phyloP scores from a whole-genome alignment of 1,140 invertebrate species.

The Drosophila funebris region DNA sequence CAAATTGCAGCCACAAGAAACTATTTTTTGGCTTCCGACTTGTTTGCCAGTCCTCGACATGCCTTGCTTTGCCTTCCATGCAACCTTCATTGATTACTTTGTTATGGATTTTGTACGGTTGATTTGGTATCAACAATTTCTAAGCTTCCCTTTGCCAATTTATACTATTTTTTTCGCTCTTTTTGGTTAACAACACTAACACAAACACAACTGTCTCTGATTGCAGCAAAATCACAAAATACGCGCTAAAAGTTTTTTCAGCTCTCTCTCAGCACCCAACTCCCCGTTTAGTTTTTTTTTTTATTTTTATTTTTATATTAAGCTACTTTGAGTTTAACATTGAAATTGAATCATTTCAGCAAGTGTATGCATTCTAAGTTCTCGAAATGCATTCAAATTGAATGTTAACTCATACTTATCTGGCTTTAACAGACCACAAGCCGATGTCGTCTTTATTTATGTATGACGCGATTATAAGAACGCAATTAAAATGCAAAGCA shows the following conservation, averaged over 20 bases:
- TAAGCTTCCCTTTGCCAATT: slow-evolving; percentile 4
- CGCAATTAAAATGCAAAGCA: slow-evolving; percentile 65
- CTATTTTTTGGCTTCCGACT: slow-evolving; percentile 72
- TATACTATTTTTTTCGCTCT: not conserved
- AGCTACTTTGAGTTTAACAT: not conserved
- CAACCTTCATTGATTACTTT: slow-evolving; percentile 76
- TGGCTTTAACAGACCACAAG: not conserved
- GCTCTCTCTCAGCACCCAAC: slow-evolving; percentile 13
- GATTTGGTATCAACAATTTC: slow-evolving; percentile 50
- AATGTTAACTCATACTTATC: slow-evolving; percentile 4
- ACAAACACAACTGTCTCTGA: slow-evolving; percentile 46
- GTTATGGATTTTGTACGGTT: slow-evolving; percentile 67
- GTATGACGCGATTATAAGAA: slow-evolving; percentile 17
- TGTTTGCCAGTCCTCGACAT: slow-evolving; percentile 45
- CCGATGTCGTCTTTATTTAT: slow-evolving; percentile 10
- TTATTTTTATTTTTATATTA: slow-evolving; percentile 4
- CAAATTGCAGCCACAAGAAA: slow-evolving; percentile 78
- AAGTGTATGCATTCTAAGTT: not conserved
- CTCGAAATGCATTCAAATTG: slow-evolving; percentile 7
- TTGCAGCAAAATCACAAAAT: slow-evolving; percentile 65
- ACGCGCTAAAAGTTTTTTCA: slow-evolving; percentile 53
- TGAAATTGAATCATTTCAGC: not conserved
- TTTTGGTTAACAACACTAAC: slow-evolving; percentile 12
- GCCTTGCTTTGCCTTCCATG: slow-evolving; percentile 26
- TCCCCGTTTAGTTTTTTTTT: too few relatives aligned